These are phyloP conservation scores for Cyprinodon diabolis DNA, from an alignment of 2,797 vertebrate species.

Conservation along the genomic window DNA sequence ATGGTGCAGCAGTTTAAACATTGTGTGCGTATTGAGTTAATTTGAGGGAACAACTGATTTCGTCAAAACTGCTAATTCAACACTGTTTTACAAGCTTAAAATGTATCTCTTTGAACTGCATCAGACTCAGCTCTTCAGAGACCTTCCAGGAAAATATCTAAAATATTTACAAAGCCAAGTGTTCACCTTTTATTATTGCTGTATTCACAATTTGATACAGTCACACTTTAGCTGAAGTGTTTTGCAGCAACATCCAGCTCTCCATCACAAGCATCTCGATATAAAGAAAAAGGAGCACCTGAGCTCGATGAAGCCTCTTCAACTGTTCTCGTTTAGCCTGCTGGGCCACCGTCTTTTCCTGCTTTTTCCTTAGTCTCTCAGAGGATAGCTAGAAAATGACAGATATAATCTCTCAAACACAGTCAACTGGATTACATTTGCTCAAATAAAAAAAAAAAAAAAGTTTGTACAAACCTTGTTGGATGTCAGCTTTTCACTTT, in stretches of 20 bases:
- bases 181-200: not conserved
- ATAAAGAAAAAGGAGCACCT: constrained; percentile 71
- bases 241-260: not conserved
- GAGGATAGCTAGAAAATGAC: constrained; percentile 65
- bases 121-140: no score
- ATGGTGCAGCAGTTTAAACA: no score
- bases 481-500: constrained; percentile 61
- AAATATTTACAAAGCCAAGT: no score
- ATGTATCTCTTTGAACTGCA: no score
- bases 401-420: not conserved
- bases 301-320: constrained; percentile 93
- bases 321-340: constrained; percentile 88
- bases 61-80: no score
- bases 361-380: constrained; percentile 76
- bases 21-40: no score
- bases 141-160: no score
- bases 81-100: no score
- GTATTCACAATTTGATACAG: not conserved
- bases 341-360: constrained; percentile 83
- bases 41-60: no score
- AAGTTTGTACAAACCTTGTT: constrained; percentile 70
- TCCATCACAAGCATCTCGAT: not conserved
- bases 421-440: not conserved
- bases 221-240: not conserved
- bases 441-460: not conserved